A percentile compares a stretch with the other conserved stretches of the same genome.
Conservation (phyloP, 2,797 vertebrate genomes). For the Tangara arthus region DNA sequence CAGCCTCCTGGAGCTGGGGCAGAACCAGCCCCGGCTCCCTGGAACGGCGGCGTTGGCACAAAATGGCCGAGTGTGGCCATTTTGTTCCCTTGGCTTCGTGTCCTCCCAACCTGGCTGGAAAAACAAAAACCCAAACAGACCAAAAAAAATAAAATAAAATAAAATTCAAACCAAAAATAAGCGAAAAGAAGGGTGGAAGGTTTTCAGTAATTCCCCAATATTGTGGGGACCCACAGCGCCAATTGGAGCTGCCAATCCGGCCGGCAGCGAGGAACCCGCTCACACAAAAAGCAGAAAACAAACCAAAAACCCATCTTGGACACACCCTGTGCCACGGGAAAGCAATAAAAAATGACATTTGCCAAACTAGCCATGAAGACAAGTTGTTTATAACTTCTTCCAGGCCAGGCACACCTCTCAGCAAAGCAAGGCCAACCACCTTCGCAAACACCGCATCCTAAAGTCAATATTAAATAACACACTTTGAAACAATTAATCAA, state of each 20-base stretch:
- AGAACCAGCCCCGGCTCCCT: background rate
- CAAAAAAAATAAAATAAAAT: background rate
- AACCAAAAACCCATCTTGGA: background rate
- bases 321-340: background rate
- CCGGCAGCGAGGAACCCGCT: background rate
- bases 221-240: fast-evolving
- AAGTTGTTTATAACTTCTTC: background rate
- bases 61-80: conserved; percentile 68
- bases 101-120: background rate
- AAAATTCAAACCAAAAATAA: background rate
- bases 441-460: background rate
- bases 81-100: conserved; percentile 7
- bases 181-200: background rate
- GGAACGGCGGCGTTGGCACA: background rate
- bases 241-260: fast-evolving
- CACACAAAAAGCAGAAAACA: background rate
- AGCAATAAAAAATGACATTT: background rate
- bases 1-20: background rate
- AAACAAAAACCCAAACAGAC: background rate
- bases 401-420: background rate
- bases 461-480: background rate
- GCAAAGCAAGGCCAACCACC: background rate
- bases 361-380: background rate
- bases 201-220: fast-evolving
- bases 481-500: background rate